A percentile compares a stretch with the other conserved stretches of the same genome.
phyloP scores from a whole-genome alignment of 2,113 vertebrate genomes.

The Hydropotes inermis region DNA sequence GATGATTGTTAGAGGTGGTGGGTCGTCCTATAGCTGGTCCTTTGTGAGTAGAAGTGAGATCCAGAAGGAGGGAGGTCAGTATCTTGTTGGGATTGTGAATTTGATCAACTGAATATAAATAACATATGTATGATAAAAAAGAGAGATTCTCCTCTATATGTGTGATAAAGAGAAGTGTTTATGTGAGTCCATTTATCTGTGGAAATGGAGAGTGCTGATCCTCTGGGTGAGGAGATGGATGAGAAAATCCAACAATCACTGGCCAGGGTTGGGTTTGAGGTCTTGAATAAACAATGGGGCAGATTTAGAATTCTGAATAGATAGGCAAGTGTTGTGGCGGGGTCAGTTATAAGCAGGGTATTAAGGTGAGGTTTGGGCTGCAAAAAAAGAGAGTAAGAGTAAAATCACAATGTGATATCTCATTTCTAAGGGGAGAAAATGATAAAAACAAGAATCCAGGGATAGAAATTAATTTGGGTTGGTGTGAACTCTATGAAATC shows the following conservation, averaged over 20 bases:
- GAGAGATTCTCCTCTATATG: background rate
- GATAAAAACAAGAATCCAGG: background rate
- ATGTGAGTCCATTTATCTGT: background rate
- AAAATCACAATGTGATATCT: background rate
- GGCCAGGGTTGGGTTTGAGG: background rate
- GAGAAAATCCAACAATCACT: background rate
- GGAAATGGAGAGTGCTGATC: background rate
- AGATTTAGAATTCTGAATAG: background rate
- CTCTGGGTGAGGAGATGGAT: background rate
- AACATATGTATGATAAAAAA: background rate
- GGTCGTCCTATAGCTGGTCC: background rate
- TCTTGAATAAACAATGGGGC: fast-evolving
- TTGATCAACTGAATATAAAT: background rate
- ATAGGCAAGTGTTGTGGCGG: background rate
- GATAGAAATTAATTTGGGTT: background rate
- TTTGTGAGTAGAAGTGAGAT: background rate
- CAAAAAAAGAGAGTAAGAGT: background rate
- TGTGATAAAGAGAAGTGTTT: background rate
- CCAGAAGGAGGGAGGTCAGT: background rate
- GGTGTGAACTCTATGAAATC: background rate
- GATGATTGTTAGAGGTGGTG: background rate
- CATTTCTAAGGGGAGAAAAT: background rate
- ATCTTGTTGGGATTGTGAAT: background rate
- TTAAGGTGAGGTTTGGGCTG: background rate
- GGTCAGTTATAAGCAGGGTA: background rate